Conservation (phyloP, 2,113 vertebrate genomes). For the Pseudonaja textilis region DNA sequence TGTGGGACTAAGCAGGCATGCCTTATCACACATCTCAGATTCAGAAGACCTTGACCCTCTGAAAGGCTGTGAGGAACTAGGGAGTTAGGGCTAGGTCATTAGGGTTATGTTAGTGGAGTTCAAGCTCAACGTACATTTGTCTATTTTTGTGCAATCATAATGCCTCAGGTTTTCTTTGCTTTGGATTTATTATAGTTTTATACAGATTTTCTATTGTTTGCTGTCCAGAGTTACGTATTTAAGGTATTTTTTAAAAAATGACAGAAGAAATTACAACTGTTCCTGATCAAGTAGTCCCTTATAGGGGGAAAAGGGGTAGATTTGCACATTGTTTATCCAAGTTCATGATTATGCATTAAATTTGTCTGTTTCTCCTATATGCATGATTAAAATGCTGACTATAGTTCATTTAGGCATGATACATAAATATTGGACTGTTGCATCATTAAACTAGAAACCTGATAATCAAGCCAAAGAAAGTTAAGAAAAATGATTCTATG, state of each 20-base stretch:
- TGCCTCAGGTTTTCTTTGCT: not conserved
- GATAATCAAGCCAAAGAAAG: not conserved
- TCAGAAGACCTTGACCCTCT: not conserved
- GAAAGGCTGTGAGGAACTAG: not conserved
- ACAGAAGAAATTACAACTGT: not conserved
- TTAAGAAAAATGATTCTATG: not conserved
- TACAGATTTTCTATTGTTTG: not conserved
- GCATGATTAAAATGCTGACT: not conserved
- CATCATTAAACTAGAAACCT: not conserved
- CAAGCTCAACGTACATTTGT: not conserved
- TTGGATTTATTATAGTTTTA: not conserved
- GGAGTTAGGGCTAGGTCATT: not conserved
- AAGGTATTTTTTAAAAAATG: not conserved
- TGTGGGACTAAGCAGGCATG: not conserved
- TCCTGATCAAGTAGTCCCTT: not conserved
- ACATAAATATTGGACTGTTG: not conserved
- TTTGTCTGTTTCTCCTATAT: not conserved
- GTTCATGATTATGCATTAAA: not conserved
- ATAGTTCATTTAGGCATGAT: not conserved
- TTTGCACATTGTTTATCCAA: not conserved
- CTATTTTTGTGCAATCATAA: not conserved
- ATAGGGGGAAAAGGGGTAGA: not conserved
- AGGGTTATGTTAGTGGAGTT: not conserved
- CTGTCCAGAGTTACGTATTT: not conserved
- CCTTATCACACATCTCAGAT: not conserved